Base-by-base conservation (phyloP, 2,113 vertebrate genomes). In the Tupaia chinensis region DNA sequence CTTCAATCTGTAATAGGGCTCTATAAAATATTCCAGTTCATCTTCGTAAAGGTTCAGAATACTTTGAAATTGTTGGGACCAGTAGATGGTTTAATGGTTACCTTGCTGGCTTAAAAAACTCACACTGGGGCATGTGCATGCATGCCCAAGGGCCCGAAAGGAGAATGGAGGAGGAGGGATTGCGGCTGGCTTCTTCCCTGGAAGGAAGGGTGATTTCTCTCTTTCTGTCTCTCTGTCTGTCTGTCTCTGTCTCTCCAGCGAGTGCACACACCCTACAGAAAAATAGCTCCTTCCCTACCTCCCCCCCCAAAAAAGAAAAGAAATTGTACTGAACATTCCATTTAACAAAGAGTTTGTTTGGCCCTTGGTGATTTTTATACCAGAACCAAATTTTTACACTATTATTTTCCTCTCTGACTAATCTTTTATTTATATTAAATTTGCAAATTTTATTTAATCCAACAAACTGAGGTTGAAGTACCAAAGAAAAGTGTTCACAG, bases 261-360 rank as follows among this genome's bases (percentile, higher is more conserved):
- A 44, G 44, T 44, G 44, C 44, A 44, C 44, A 44, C 44, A 44
- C 44, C 44, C 44, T 44, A 44, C 44, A 44, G 44, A 44, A 44
- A 44, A 44, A 44, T 44, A 44, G 44, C 44, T 44, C 44, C 44
- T 44, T 44, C 44, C 44, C 44, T 44, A 44, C 44, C 44, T 5
- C 44, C 44, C 44, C 5, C 5, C 44, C 44, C 3, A 44, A 44
- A 44, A 44, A 44, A 44, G 44, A 44, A 44, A 44, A 44, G 66
- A 95, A 95, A 91, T 17, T 93, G 25, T 25, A 93, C 9, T 81
- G 13, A 88, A 93, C 60, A 77, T 87, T 76, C 93, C 58, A 91
- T 44, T 85, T 70, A 66, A 83, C 16, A 84, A 74, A 88, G 53
- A 78, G 44, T 44, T 73, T 88, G 5, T 74, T 81, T 72, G 16